Percentiles rank a stretch among this genome's conserved stretches.
These are phyloP conservation scores for Peromyscus polionotus DNA, from an alignment of 2,113 vertebrate genomes.

Conservation along the genomic window DNA sequence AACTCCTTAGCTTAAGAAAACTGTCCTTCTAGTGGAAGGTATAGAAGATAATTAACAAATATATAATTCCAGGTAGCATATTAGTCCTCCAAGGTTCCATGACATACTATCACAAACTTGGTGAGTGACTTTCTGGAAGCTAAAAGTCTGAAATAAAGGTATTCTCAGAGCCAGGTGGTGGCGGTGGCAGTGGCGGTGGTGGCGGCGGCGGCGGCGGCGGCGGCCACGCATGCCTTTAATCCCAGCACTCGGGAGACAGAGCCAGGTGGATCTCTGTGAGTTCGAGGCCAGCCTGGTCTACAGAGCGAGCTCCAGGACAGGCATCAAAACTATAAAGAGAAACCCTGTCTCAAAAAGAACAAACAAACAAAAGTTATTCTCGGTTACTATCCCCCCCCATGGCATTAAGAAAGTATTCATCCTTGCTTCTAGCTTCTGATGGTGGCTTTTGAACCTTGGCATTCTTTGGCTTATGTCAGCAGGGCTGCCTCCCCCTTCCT, in stretches of 20 bases:
- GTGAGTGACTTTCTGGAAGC: neutral
- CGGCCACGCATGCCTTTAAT: too few species aligned
- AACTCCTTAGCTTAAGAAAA: neutral
- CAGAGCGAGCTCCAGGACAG: too few species aligned
- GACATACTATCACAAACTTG: slow-evolving; percentile 2
- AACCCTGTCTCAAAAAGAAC: too few species aligned
- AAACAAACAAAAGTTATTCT: too few species aligned
- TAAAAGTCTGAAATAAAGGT: slow-evolving; percentile 33
- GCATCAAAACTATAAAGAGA: too few species aligned
- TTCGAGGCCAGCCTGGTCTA: too few species aligned
- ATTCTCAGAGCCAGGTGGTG: too few species aligned
- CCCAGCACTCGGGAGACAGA: too few species aligned
- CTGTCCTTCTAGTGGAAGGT: neutral
- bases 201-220: too few species aligned
- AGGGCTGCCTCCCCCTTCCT: neutral
- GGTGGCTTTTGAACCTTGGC: neutral
- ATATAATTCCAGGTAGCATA: neutral
- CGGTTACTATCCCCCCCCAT: neutral
- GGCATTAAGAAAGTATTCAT: neutral
- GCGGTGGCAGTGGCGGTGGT: too few species aligned
- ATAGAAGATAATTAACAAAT: slow-evolving; percentile 42
- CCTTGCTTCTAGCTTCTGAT: neutral
- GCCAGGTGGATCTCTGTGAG: too few species aligned
- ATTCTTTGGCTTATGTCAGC: neutral
- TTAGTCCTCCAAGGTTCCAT: neutral